phyloP scores from a whole-genome alignment of 2,888 invertebrate species.

The Standfussiana lucernea region DNA sequence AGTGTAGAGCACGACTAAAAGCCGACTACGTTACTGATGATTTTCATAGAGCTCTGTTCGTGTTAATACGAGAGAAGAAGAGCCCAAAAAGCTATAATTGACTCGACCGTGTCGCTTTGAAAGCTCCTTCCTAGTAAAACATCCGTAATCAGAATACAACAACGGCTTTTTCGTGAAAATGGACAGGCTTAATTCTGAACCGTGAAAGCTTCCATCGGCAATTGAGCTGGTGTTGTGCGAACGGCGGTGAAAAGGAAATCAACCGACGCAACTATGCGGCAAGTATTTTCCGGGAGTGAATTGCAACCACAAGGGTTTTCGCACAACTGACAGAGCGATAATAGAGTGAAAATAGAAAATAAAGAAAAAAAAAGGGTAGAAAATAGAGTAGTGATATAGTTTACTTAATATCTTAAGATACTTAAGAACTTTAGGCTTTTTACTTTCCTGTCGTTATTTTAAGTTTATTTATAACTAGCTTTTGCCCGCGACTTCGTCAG shows the following conservation, averaged over 20 bases:
- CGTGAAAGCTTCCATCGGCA: slow-evolving; percentile 4
- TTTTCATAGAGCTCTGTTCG: neutral
- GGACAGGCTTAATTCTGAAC: neutral
- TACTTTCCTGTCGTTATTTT: no score
- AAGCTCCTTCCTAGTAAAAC: neutral
- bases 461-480: no score
- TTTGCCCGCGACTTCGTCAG: no score
- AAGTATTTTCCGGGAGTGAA: neutral
- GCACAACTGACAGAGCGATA: neutral
- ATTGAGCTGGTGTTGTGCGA: slow-evolving; percentile 5
- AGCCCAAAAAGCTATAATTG: neutral
- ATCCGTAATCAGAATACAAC: neutral
- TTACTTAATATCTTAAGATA: no score
- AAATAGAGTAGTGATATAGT: no score
- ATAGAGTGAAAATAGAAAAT: no score
- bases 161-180: slow-evolving; percentile 4
- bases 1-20: neutral
- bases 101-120: neutral
- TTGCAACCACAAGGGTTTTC: neutral
- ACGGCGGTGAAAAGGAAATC: slow-evolving; percentile 9
- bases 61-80: no score
- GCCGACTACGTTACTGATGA: neutral
- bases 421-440: no score
- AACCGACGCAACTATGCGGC: neutral
- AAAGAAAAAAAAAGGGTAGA: no score